phyloP scores from a whole-genome alignment of 1,140 invertebrate genomes.

The Odontomachus brunneus region DNA sequence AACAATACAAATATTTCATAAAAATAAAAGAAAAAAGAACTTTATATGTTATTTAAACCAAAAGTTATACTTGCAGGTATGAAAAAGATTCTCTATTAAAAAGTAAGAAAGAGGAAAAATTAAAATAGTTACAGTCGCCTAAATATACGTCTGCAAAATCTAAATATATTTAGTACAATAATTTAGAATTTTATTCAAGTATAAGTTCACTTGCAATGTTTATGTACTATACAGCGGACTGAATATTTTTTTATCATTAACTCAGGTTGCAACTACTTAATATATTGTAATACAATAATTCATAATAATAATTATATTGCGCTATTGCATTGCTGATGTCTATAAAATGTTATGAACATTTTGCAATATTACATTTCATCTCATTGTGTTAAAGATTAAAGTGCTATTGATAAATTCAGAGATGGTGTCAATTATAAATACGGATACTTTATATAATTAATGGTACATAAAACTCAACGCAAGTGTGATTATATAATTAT shows the following conservation, averaged over 20 bases:
- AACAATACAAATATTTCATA: constrained; percentile 22
- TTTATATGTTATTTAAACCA: constrained; percentile 51
- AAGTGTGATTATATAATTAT: constrained; percentile 20
- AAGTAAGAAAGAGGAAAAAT: background rate
- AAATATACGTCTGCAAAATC: constrained; percentile 1
- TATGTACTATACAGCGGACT: constrained; percentile 13
- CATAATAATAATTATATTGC: constrained; percentile 2
- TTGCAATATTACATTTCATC: constrained; percentile 9
- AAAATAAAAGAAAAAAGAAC: constrained; percentile 23
- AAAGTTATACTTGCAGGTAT: constrained; percentile 24
- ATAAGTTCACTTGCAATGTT: background rate
- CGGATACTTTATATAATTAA: constrained; percentile 16
- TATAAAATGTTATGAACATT: background rate
- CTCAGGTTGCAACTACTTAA: constrained; percentile 5
- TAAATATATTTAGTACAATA: background rate
- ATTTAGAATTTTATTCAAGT: constrained; percentile 10
- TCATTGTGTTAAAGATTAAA: constrained; percentile 16
- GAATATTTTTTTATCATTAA: constrained; percentile 11
- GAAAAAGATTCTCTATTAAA: background rate
- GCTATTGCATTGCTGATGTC: background rate
- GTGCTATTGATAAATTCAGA: constrained; percentile 2
- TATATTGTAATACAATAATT: background rate
- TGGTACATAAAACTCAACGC: background rate
- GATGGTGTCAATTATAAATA: constrained; percentile 37
- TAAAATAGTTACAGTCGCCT: constrained; percentile 21